Conservation (phyloP, 2,113 vertebrate species). For the human (Homo sapiens) region DNA sequence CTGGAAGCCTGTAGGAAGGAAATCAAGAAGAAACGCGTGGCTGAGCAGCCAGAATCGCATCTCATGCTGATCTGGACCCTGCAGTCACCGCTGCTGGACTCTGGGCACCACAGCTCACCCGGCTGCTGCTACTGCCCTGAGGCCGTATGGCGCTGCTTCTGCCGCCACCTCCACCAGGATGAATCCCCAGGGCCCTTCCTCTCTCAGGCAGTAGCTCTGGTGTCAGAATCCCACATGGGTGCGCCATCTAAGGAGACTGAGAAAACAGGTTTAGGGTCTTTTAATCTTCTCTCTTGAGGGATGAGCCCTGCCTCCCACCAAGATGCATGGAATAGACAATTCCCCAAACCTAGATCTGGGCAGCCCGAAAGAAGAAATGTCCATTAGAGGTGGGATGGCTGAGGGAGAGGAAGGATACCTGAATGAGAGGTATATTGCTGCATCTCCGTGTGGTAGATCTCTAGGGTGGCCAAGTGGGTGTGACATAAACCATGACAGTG, state of each 20-base stretch:
- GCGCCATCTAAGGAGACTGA: background rate
- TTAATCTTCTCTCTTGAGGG: background rate
- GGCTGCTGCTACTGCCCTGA: background rate
- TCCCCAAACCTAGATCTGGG: background rate
- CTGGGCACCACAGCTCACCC: background rate
- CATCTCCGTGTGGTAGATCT: background rate
- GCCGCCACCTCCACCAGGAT: background rate
- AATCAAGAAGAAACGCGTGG: background rate
- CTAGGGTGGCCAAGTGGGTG: fast-evolving
- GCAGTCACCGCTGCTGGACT: fast-evolving
- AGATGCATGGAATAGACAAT: background rate
- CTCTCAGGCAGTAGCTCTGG: background rate
- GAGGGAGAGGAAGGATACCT: background rate
- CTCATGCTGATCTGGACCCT: background rate
- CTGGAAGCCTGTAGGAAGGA: background rate
- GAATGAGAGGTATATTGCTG: fast-evolving
- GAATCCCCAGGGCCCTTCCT: background rate
- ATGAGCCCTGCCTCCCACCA: background rate
- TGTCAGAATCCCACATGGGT: background rate
- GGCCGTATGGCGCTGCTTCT: background rate
- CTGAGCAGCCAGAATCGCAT: background rate
- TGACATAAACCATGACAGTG: background rate
- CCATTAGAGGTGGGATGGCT: background rate
- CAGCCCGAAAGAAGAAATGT: background rate
- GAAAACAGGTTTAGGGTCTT: background rate